phyloP scores from a whole-genome alignment of 92 coral and sea anemone species.

The Phenganax marumi region DNA sequence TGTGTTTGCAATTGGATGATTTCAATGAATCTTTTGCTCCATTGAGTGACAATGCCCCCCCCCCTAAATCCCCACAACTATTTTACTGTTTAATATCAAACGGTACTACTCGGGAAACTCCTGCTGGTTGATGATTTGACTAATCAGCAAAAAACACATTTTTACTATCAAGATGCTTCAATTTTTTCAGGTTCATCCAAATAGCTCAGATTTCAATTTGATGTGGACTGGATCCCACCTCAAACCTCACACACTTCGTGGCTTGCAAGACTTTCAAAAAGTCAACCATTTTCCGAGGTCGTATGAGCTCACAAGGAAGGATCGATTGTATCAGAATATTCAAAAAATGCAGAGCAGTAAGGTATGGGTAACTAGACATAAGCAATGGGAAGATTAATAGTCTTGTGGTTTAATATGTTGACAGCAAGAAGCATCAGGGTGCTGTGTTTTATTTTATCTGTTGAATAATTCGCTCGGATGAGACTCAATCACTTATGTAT shows the following conservation, averaged over 20 bases:
- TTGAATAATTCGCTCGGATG: no score
- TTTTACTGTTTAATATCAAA: no score
- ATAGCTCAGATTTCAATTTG: slow-evolving; percentile 90
- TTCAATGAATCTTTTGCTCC: no score
- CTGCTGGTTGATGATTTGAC: no score
- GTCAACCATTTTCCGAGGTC: slow-evolving; percentile 99
- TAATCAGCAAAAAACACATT: no score
- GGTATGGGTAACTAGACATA: slow-evolving; percentile 43
- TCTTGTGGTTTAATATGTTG: background rate
- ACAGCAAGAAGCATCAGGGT: background rate
- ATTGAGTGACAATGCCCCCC: no score
- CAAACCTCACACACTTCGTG: slow-evolving; percentile 90
- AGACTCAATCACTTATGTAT: no score
- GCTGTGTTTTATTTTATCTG: no score
- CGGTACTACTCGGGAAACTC: no score
- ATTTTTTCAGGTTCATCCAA: slow-evolving; percentile 85
- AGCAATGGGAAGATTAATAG: background rate
- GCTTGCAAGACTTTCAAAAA: slow-evolving; percentile 96
- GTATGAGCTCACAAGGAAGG: slow-evolving; percentile 93
- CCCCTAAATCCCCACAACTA: no score
- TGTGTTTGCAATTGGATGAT: no score
- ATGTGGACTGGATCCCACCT: slow-evolving; percentile 99
- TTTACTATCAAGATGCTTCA: no score
- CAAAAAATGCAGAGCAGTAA: slow-evolving; percentile 91
- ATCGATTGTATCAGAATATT: slow-evolving; percentile 83